phyloP scores from a whole-genome alignment of 2,797 vertebrate species.

The Malacoctenus gilli region DNA sequence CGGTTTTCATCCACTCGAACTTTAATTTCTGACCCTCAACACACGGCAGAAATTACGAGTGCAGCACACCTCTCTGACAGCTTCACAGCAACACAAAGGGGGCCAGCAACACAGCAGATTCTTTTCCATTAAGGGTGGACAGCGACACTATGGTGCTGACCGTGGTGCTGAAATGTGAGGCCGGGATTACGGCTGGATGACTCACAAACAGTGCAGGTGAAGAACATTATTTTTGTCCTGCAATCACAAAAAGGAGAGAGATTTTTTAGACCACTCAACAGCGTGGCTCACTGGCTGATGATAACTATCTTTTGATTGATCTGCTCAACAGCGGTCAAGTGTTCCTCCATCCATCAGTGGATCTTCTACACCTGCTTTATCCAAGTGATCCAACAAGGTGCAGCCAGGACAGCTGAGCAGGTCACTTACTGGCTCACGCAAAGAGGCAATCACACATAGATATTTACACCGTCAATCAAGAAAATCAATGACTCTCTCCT shows the following conservation, averaged over 20 bases:
- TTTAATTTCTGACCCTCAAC: constrained; percentile 30
- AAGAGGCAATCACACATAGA: no score
- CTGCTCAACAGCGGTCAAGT: no score
- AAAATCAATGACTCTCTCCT: no score
- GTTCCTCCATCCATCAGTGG: no score
- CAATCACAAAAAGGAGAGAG: background rate
- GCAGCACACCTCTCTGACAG: constrained; percentile 23
- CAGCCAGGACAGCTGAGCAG: no score
- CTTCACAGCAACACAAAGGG: constrained; percentile 15
- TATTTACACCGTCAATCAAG: no score
- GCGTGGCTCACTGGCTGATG: background rate
- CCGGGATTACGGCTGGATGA: constrained; percentile 14
- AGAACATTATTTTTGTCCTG: background rate
- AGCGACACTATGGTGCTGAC: constrained; percentile 24
- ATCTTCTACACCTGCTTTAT: no score
- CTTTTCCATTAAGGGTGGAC: background rate
- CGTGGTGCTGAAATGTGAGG: constrained; percentile 35
- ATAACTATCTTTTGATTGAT: background rate
- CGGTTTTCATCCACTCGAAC: constrained; percentile 47
- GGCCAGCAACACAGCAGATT: constrained; percentile 6
- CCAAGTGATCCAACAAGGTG: no score
- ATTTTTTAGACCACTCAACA: background rate
- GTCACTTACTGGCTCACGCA: no score
- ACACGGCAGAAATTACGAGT: constrained; percentile 23
- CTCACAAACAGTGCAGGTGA: background rate